These are phyloP conservation scores for Dolomedes plantarius DNA, from an alignment of 2,888 invertebrate genomes.

Conservation along the genomic window DNA sequence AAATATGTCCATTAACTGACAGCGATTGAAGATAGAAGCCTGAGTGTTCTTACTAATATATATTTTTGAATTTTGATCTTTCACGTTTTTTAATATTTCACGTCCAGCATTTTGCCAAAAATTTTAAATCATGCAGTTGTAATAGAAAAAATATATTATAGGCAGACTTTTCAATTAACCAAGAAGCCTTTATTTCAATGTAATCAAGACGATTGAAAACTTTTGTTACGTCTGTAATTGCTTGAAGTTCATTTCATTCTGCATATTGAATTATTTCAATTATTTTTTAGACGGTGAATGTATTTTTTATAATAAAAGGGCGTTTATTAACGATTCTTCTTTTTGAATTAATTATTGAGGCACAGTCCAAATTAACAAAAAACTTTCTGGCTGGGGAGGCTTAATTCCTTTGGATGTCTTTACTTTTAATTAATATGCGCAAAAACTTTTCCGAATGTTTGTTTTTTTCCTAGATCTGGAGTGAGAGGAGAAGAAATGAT, in stretches of 20 bases:
- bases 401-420: constrained; percentile 68
- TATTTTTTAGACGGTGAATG: constrained; percentile 58
- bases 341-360: constrained; percentile 66
- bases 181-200: constrained; percentile 31
- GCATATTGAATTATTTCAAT: constrained; percentile 57
- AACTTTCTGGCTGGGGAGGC: constrained; percentile 36
- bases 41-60: not conserved
- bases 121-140: not conserved
- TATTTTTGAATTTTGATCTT: not conserved
- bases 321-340: constrained; percentile 61
- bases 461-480: constrained; percentile 50
- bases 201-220: constrained; percentile 57
- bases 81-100: not conserved
- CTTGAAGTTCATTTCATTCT: constrained; percentile 56
- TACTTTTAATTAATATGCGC: constrained; percentile 69
- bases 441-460: constrained; percentile 68
- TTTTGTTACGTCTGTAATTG: constrained; percentile 60
- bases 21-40: not conserved
- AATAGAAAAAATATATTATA: not conserved
- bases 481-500: constrained; percentile 44
- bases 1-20: not conserved
- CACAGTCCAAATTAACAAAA: constrained; percentile 38
- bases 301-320: constrained; percentile 51
- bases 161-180: constrained; percentile 42
- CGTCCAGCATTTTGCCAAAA: not conserved